Base-by-base conservation (phyloP, 2,797 vertebrate species). In the Alauda arvensis region DNA sequence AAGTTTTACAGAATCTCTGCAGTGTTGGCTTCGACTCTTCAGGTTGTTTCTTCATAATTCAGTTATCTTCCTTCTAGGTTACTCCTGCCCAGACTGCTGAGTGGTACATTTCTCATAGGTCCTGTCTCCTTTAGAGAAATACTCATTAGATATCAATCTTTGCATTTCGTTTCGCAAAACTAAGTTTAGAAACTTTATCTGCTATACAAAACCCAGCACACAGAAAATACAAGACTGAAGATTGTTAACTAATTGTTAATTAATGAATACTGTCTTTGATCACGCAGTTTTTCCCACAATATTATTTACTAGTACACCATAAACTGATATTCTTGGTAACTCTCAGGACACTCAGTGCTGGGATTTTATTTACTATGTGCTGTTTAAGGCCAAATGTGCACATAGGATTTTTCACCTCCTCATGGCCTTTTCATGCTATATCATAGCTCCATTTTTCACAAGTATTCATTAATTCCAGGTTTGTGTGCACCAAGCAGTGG, bases 31-130 rank as follows among this genome's bases (percentile, higher is more conserved):
- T 77, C 12, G 7, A 63, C 11, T 69, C 25, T 65, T 83, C 59
- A 76, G n/a, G 39, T 45, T 60, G 16, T 67, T 89, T 78, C 29
- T 45, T 48, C 37, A 3, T 45, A 62, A 70, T 57, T 70, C 55
- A 83, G 62, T 81, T 16, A n/a, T 48, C 61, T 81, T 86, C 45
- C 49, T 86, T 66, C 57, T 63, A 43, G 74, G 87, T 66, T 56
- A 45, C 18, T 68, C n/a, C 53, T 70, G 61, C 56, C 59, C 45
- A 65, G n/a, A n/a, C 34, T 71, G 45, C 18, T 2, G 1, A 66
- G 66, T 10, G 33, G 25, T 14, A 37, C 6, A 37, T 65, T 87
- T 89, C 42, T 82, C 72, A 39, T 3, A 34, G 2, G 19, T 63
- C 18, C 40, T 55, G 10, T 23, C 29, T 65, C 4, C 16, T 60